Percentiles rank a stretch among this genome's conserved stretches.
phyloP scores from a whole-genome alignment of 2,113 vertebrate species.

The Melospiza melodia region DNA sequence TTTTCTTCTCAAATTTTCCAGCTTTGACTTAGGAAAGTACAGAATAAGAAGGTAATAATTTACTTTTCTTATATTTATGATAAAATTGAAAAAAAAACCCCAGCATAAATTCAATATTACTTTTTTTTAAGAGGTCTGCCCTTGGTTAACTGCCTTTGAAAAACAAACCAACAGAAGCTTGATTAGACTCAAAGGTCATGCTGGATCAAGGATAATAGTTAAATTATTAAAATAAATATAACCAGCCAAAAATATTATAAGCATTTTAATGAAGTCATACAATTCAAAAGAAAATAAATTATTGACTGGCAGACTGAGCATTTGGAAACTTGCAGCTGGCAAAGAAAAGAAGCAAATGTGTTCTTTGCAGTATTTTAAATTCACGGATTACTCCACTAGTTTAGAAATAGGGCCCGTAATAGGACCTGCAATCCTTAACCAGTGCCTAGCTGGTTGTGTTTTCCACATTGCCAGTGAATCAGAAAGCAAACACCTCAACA shows the following conservation, averaged over 20 bases:
- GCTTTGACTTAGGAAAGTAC: background rate
- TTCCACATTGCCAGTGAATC: background rate
- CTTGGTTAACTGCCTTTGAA: background rate
- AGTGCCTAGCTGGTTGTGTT: background rate
- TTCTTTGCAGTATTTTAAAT: background rate
- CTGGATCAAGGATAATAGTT: background rate
- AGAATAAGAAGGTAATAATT: background rate
- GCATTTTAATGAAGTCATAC: background rate
- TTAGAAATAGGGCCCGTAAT: background rate
- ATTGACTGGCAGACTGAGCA: background rate
- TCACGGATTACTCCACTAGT: background rate
- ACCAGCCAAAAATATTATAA: background rate
- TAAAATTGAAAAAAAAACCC: background rate
- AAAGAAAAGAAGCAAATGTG: background rate
- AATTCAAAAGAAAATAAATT: background rate
- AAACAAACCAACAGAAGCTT: background rate
- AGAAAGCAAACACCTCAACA: background rate
- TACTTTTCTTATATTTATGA: background rate
- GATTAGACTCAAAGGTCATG: background rate
- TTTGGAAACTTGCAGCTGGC: background rate
- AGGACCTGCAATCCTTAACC: background rate
- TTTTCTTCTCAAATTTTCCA: background rate
- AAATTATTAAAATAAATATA: background rate
- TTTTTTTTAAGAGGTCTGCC: background rate
- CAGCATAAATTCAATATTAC: background rate